Evolutionary conservation across 2,797 vertebrate species (phyloP).

Genomic region (Miichthys miiuy): DNA sequence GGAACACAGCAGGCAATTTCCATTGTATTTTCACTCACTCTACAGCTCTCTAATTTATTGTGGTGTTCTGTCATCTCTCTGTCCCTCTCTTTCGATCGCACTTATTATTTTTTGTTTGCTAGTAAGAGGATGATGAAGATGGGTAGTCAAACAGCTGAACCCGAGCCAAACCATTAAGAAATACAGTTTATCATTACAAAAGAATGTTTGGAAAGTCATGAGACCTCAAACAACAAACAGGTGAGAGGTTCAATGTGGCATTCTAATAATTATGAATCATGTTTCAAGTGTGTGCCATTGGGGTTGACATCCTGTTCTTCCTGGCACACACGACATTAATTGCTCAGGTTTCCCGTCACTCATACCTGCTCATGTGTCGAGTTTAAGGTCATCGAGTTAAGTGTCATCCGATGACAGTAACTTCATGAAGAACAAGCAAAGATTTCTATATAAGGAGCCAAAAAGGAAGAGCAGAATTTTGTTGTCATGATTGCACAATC

Average conservation of each 20-base stretch:
- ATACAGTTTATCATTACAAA: constrained; percentile 40
- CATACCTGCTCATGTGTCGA: constrained; percentile 33
- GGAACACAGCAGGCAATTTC: constrained; percentile 52
- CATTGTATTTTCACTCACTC: not conserved
- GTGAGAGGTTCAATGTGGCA: constrained; percentile 20
- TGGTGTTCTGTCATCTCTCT: not conserved
- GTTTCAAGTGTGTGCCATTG: constrained; percentile 26
- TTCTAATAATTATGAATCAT: constrained; percentile 49
- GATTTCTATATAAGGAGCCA: constrained; percentile 79
- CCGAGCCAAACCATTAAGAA: constrained; percentile 32
- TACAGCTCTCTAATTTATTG: constrained; percentile 17
- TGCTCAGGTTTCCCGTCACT: constrained; percentile 45
- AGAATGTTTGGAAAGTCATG: constrained; percentile 33
- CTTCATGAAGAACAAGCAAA: constrained; percentile 47
- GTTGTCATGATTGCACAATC: constrained; percentile 80
- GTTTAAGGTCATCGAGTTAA: constrained; percentile 29
- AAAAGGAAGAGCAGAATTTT: constrained; percentile 60
- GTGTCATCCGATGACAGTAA: constrained; percentile 35
- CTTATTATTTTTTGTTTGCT: constrained; percentile 31
- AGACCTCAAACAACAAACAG: constrained; percentile 11
- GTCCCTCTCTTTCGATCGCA: not conserved
- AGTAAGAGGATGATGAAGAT: constrained; percentile 32
- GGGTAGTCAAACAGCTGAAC: constrained; percentile 37
- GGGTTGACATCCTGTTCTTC: constrained; percentile 39
- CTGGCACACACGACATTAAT: constrained; percentile 20